These are phyloP conservation scores for Anniella stebbinsi DNA, from an alignment of 2,797 vertebrate genomes.

Conservation along the genomic window DNA sequence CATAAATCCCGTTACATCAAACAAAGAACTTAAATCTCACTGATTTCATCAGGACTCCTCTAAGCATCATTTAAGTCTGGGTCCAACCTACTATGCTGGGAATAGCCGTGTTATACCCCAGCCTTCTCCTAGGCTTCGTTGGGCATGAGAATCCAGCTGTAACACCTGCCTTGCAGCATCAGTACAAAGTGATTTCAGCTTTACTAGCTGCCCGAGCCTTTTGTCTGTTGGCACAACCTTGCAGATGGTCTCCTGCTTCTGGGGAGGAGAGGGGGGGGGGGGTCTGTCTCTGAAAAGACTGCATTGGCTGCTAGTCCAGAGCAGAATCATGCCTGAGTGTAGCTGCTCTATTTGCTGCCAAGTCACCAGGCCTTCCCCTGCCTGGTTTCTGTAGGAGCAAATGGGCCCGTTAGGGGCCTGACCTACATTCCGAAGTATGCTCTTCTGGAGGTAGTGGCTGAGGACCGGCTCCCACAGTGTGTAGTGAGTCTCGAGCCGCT, in stretches of 20 bases:
- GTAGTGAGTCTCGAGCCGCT: conserved; percentile 44
- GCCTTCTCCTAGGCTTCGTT: not conserved
- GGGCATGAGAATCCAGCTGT: not conserved
- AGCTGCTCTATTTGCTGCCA: not conserved
- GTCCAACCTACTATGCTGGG: not conserved
- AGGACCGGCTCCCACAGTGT: conserved; percentile 49
- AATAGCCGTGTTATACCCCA: not conserved
- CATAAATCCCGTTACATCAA: no score
- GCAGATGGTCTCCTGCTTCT: not conserved
- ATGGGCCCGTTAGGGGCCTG: not conserved
- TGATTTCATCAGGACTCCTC: not conserved
- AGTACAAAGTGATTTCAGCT: no score
- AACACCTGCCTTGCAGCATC: not conserved
- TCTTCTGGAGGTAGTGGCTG: conserved; percentile 59
- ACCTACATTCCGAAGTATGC: conserved; percentile 51
- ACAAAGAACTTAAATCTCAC: not conserved
- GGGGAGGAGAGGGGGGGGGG: not conserved
- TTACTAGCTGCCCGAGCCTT: not conserved
- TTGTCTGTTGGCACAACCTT: not conserved
- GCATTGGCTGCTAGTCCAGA: not conserved
- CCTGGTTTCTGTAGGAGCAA: not conserved
- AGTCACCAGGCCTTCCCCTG: not conserved
- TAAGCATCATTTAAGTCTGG: not conserved
- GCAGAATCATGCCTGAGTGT: not conserved
- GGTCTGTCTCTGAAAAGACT: not conserved